These are phyloP conservation scores for Trematomus loennbergii DNA, from an alignment of 2,113 vertebrate species.

Conservation along the genomic window DNA sequence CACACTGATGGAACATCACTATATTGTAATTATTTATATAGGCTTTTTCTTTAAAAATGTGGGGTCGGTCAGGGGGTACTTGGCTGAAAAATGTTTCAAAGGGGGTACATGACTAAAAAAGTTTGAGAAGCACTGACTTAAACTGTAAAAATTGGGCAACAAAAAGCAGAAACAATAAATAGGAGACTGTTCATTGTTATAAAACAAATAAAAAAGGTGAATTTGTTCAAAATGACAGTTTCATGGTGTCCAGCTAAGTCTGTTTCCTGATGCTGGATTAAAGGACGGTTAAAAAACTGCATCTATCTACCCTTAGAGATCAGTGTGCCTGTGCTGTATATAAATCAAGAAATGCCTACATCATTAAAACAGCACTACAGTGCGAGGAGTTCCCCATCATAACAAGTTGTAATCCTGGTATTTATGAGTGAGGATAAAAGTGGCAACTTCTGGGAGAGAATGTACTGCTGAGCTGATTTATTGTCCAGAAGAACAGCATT, in stretches of 20 bases:
- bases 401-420: conserved; percentile 48
- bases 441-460: conserved; percentile 35
- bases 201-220: neutral
- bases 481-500: conserved; percentile 28
- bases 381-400: conserved; percentile 17
- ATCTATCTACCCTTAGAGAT: conserved; percentile 16
- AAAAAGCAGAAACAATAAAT: too few species aligned
- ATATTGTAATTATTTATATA: too few species aligned
- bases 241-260: neutral
- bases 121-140: too few species aligned
- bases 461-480: conserved; percentile 54
- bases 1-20: too few species aligned
- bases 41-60: too few species aligned
- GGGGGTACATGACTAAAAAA: too few species aligned
- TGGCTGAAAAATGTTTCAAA: too few species aligned
- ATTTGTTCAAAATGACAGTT: neutral
- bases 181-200: neutral
- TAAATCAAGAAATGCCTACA: conserved; percentile 38
- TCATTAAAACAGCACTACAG: conserved; percentile 45
- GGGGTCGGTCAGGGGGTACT: too few species aligned
- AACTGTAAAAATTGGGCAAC: neutral
- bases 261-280: neutral
- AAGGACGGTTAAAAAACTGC: neutral
- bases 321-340: neutral
- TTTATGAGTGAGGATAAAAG: conserved; percentile 63